Evolutionary conservation across 2,113 vertebrate species (phyloP).

Genomic region (Antechinus flavipes): DNA sequence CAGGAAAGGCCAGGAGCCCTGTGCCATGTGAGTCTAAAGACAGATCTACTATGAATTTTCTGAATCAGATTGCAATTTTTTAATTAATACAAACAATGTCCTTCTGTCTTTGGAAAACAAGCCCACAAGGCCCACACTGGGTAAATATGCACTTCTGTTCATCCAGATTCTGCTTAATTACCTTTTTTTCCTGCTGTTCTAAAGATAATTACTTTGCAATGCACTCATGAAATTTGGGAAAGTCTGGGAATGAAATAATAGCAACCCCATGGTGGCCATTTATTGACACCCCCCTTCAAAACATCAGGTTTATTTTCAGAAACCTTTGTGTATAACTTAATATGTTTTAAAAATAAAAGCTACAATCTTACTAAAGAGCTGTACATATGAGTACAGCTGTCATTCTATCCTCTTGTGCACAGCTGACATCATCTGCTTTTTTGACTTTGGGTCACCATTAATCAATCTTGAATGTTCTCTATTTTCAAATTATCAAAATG

Average conservation of each 20-base stretch:
- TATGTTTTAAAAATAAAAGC: constrained; percentile 18
- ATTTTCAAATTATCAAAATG: neutral
- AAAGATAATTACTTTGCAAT: constrained; percentile 62
- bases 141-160: constrained; percentile 65
- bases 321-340: neutral
- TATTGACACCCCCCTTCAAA: neutral
- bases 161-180: constrained; percentile 69
- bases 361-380: neutral
- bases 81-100: constrained; percentile 66
- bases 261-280: neutral
- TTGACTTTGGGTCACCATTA: neutral
- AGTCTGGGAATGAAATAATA: constrained; percentile 35
- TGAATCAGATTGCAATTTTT: constrained; percentile 47
- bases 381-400: neutral
- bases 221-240: constrained; percentile 35
- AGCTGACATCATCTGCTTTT: neutral
- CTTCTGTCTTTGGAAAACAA: constrained; percentile 62
- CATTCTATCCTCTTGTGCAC: neutral
- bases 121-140: constrained; percentile 44
- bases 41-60: constrained; percentile 33
- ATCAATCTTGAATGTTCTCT: neutral
- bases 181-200: constrained; percentile 62
- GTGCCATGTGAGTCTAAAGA: neutral
- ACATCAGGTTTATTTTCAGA: neutral
- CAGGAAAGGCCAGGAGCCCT: neutral